Base-by-base conservation (phyloP, 2,888 invertebrate genomes). In the Noctua fimbriata region DNA sequence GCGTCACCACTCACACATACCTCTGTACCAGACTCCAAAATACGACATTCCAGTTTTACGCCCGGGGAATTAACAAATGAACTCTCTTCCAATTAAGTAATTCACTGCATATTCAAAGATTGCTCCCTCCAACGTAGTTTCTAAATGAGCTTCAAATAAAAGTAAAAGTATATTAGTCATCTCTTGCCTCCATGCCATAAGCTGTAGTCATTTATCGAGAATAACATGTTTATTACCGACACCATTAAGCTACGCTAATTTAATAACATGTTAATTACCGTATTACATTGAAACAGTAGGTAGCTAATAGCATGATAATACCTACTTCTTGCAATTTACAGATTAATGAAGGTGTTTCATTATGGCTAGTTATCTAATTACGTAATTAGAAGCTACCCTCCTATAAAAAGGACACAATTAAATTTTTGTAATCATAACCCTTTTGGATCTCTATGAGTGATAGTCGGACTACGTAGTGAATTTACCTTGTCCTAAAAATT, bases 211-310 rank as follows among this genome's bases (percentile, higher is more conserved):
- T 77, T 32, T n/a, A 21, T 9, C 16, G 12, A n/a, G n/a, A 69
- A 69, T 21, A 78, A 60, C 28, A 73, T 76, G 82, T 82, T 82
- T 70, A 81, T 49, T 16, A n/a, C 24, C 5, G 24, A n/a, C 36
- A 32, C 55, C 10, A 21, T 24, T 49, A 69, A 18, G 44, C 28
- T 52, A 41, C 6, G 10, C n/a, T 66, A 52, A 58, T 78, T 67
- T 66, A 28, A 6, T 78, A 66, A 76, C 18, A 49, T 41, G 36
- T 28, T 49, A 49, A 36, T 36, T 47, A 16, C 18, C 24, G 24
- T 28, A 16, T 32, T 55, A 55, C 21, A 52, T 65, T 55, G 12
- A 67, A 67, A 58, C 55, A 36, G 36, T 24, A 73, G 49, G 10
- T 36, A n/a, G n/a, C n/a, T n/a, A n/a, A n/a, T n/a, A n/a, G n/a